Conservation (phyloP, 2,113 vertebrate genomes). For the Oreochromis tanganicae region DNA sequence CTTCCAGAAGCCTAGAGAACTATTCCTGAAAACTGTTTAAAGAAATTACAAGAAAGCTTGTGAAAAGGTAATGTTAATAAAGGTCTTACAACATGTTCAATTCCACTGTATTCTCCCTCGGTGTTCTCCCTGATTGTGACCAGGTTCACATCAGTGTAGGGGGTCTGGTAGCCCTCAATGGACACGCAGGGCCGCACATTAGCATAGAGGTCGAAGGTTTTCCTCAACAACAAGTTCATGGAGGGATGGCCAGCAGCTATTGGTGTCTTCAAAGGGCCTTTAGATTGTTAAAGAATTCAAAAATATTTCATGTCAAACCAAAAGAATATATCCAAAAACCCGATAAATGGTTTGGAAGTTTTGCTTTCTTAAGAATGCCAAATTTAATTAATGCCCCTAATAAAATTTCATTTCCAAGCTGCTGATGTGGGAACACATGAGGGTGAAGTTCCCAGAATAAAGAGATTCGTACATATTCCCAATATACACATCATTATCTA, state of each 20-base stretch:
- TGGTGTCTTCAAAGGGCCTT: conserved; percentile 93
- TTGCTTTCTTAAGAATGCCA: neutral
- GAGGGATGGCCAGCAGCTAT: conserved; percentile 95
- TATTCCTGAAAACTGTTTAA: neutral
- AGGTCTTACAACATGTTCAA: conserved; percentile 86
- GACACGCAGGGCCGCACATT: conserved; percentile 93
- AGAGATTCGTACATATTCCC: neutral
- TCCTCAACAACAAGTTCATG: conserved; percentile 92
- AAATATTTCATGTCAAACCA: neutral
- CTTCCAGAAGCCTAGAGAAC: neutral
- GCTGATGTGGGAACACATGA: neutral
- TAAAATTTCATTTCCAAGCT: neutral
- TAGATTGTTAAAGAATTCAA: neutral
- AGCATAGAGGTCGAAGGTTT: conserved; percentile 93
- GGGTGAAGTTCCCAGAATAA: neutral
- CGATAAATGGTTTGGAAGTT: neutral
- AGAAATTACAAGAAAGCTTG: neutral
- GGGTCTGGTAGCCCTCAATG: conserved; percentile 91
- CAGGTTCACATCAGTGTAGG: conserved; percentile 82
- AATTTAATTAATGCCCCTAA: neutral
- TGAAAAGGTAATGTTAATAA: neutral
- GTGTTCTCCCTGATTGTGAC: conserved; percentile 90
- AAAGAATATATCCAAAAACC: neutral
- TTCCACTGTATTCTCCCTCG: conserved; percentile 90
- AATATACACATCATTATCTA: neutral